Evolutionary conservation across 2,888 invertebrate genomes (phyloP).

Genomic region (Chydorus sphaericus): DNA sequence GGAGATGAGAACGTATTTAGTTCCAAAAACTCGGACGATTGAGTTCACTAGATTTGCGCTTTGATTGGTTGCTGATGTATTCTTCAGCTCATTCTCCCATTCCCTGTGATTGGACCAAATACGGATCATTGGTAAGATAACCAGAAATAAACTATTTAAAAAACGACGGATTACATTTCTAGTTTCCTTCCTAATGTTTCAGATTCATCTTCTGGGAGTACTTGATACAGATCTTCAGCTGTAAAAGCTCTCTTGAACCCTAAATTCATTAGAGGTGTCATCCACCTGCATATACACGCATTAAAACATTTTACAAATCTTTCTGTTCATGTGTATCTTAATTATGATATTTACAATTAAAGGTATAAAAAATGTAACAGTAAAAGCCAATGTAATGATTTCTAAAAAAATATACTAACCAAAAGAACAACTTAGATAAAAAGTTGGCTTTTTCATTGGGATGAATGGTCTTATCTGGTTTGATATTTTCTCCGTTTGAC

Average conservation of each 20-base stretch:
- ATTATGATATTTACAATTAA: no score
- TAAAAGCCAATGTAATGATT: no score
- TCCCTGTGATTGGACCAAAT: constrained; percentile 27
- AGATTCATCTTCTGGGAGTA: constrained; percentile 53
- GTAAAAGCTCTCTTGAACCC: constrained; percentile 57
- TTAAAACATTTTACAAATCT: background rate
- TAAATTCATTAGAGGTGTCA: constrained; percentile 55
- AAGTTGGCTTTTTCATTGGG: constrained; percentile 18
- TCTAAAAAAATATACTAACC: no score
- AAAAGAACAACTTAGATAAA: constrained; percentile 20
- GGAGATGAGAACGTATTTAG: constrained; percentile 32
- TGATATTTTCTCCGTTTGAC: no score
- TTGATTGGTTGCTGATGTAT: constrained; percentile 22
- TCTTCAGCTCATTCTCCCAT: constrained; percentile 42
- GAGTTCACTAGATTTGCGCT: constrained; percentile 35
- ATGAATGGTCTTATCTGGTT: no score
- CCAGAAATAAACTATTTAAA: background rate
- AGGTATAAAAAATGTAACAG: no score
- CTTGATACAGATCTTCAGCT: constrained; percentile 55
- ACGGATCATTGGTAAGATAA: background rate
- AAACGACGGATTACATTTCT: constrained; percentile 44
- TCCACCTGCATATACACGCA: constrained; percentile 46
- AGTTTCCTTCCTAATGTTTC: constrained; percentile 47
- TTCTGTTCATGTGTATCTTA: background rate
- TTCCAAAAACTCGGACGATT: constrained; percentile 32